Evolutionary conservation across 2,888 invertebrate genomes (phyloP).

Genomic region (Drosophila robusta): DNA sequence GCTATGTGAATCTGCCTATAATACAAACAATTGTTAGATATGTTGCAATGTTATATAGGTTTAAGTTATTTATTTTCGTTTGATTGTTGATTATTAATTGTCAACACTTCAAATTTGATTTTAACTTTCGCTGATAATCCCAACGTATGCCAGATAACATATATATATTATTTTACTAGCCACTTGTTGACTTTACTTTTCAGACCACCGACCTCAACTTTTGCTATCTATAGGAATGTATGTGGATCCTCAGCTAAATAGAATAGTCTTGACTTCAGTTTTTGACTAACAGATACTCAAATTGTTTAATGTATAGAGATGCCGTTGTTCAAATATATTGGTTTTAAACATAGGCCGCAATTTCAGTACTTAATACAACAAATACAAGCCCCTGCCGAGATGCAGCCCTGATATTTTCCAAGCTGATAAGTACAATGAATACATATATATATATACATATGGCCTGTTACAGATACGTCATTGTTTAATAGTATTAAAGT

Average conservation of each 20-base stretch:
- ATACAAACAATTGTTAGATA: too few species aligned
- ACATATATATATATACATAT: neutral
- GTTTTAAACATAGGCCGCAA: too few species aligned
- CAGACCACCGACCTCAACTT: neutral
- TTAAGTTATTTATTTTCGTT: neutral
- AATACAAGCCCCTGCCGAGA: neutral
- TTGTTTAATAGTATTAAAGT: neutral
- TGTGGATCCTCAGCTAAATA: too few species aligned
- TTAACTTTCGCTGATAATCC: neutral
- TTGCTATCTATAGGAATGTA: neutral
- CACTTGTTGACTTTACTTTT: slow-evolving; percentile 1
- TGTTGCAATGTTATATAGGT: too few species aligned
- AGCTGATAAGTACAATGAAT: neutral
- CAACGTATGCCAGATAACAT: neutral
- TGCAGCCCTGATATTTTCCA: neutral
- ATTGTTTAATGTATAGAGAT: too few species aligned
- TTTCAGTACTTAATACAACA: too few species aligned
- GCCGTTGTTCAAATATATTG: too few species aligned
- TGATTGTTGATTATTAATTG: too few species aligned
- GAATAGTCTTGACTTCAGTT: neutral
- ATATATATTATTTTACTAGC: neutral
- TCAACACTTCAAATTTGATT: neutral
- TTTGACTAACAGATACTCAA: too few species aligned
- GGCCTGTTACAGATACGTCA: neutral
- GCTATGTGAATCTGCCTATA: too few species aligned